Percentiles rank a stretch among this genome's conserved stretches.
These are phyloP conservation scores for Pipistrellus pygmaeus DNA, from an alignment of 2,797 vertebrate genomes.

Conservation along the genomic window DNA sequence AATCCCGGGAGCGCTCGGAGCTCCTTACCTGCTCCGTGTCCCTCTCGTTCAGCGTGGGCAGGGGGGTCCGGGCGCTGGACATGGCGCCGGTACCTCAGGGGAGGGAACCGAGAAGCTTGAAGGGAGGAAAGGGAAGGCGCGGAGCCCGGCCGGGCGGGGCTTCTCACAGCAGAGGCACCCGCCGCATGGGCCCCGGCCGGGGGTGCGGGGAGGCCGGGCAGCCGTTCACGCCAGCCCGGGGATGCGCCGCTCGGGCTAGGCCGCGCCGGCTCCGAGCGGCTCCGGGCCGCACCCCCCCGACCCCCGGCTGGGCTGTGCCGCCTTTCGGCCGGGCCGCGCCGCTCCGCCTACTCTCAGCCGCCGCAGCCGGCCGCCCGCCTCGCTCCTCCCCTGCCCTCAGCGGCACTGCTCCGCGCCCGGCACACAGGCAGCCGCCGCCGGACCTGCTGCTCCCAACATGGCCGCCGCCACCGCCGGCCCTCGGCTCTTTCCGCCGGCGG, in stretches of 20 bases:
- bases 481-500: constrained; percentile 87
- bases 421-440: constrained; percentile 83
- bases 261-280: constrained; percentile 85
- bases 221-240: constrained; percentile 84
- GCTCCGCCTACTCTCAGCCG: constrained; percentile 80
- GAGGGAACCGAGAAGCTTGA: constrained; percentile 81
- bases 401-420: constrained; percentile 81
- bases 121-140: constrained; percentile 79
- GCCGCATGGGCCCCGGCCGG: constrained; percentile 82
- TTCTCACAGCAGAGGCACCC: constrained; percentile 84
- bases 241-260: constrained; percentile 84
- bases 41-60: constrained; percentile 88
- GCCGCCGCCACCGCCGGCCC: constrained; percentile 85
- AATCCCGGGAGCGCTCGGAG: constrained; percentile 75
- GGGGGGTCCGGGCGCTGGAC: constrained; percentile 88
- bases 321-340: constrained; percentile 77
- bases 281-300: constrained; percentile 79
- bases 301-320: constrained; percentile 82
- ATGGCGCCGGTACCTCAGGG: constrained; percentile 86
- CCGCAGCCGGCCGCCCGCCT: constrained; percentile 80
- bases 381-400: constrained; percentile 84
- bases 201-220: constrained; percentile 80
- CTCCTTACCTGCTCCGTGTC: constrained; percentile 88
- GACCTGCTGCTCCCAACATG: constrained; percentile 88
- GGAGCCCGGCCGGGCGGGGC: constrained; percentile 83